Evolutionary conservation across 2,888 invertebrate genomes (phyloP).

Genomic region (Perizoma affinitatum): DNA sequence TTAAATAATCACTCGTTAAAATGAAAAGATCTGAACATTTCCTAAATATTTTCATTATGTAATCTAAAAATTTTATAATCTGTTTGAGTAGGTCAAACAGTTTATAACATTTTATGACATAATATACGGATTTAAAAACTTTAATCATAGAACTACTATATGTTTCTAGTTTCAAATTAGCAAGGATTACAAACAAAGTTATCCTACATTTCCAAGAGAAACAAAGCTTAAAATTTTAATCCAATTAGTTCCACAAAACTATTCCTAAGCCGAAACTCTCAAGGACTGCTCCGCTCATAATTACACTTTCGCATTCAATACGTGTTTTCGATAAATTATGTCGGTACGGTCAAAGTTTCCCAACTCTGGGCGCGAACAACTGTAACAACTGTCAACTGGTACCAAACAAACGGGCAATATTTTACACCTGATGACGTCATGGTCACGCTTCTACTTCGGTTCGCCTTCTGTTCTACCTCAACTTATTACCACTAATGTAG

Average conservation of each 20-base stretch:
- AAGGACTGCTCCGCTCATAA: conserved; percentile 28
- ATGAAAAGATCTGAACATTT: no score
- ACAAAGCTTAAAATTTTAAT: conserved; percentile 18
- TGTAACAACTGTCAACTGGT: conserved; percentile 29
- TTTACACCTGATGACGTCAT: conserved; percentile 31
- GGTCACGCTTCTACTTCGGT: conserved; percentile 10
- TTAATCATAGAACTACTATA: not conserved
- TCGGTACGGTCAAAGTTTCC: conserved; percentile 23
- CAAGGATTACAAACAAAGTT: conserved; percentile 4
- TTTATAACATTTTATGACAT: no score
- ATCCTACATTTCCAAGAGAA: conserved; percentile 7
- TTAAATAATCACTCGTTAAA: no score
- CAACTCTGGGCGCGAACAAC: conserved; percentile 24
- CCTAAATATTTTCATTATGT: no score
- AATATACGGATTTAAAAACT: no score
- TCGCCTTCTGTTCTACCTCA: conserved; percentile 3
- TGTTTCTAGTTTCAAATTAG: not conserved
- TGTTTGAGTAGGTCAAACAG: no score
- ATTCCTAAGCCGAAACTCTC: conserved; percentile 22
- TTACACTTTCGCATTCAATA: conserved; percentile 32
- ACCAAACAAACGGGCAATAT: conserved; percentile 30
- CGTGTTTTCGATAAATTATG: conserved; percentile 32
- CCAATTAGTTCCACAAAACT: conserved; percentile 23
- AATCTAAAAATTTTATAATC: no score
- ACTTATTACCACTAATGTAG: not conserved